Evolutionary conservation across 2,888 invertebrate species (phyloP), one percentile per base, ranked within the genome.

Genomic region (Sarcophaga carnaria): DNA sequence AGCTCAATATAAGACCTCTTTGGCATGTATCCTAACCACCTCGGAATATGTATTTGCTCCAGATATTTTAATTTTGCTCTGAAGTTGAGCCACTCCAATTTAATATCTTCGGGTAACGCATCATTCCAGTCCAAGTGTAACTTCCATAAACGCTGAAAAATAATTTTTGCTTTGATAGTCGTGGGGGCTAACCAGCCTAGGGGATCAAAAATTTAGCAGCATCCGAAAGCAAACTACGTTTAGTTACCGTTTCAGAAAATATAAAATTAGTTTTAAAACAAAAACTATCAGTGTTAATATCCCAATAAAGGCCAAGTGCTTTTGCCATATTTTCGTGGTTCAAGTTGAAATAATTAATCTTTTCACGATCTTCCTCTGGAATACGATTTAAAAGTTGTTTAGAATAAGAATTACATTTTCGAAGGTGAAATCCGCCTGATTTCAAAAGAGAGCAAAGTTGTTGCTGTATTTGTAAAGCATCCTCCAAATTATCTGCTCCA

Each of bases 151-250:
- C 85, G 47, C 37, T 89, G 87, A 66, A 88, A 83, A 27, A 88
- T 59, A n/a, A 88, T 81, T 83, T 88, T 88, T 12, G 86, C 83
- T 8, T 66, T 69, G n/a, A 88, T 87, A 11, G 85, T 83, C 20
- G 78, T 84, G 11, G 88, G 84, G 2, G 80, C 37, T 25, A 88
- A 60, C 88, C 83, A 87, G 1, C 88, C 88, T 59, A 88, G 59
- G 14, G 87, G 86, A 81, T 89, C 86, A 66, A 81, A 88, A 12
- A 89, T 45, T 84, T 83, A 1, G 86, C 80, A 3, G 84, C 66
- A 45, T 88, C 82, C 27, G 87, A 88, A 80, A 80, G 76, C 12
- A 82, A 64, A 64, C 37, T 76, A 6, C 64, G 63, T 82, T 82
- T 82, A 20, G 81, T 82, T 71, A 72, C 25, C 5, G 20, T 49